Evolutionary conservation across 2,113 vertebrate genomes (phyloP), one percentile per base, ranked within the genome.

Genomic region (Ranitomeya variabilis): DNA sequence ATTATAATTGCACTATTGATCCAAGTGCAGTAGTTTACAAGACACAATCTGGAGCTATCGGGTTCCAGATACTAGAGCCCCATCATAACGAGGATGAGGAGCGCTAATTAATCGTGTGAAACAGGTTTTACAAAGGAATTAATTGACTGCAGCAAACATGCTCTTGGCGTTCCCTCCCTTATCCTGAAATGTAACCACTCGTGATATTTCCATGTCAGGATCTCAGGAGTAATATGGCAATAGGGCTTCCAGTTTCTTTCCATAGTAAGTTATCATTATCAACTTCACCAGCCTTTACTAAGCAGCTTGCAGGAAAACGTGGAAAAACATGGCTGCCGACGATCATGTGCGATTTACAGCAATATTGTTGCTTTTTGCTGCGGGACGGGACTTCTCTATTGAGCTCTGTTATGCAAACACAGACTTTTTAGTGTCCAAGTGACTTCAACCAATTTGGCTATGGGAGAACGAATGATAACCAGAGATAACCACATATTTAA

Each of bases 51-150:
- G 82, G 82, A 71, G 64, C 15, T 9, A 67, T 69, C 13, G 64
- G 82, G 64, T 54, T 84, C 82, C 82, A 71, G 82, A 84, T 69
- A 69, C 3, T 67, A 55, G 64, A 23, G 82, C 45, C 82, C 66
- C 62, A 62, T 62, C 57, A n/a, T 69, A 55, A 54, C 12, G 12
- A 84, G 82, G 54, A 71, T 54, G 82, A 69, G 66, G 45, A 45
- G 21, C 37, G 37, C 82, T 84, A 69, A 84, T 84, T 54, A 84
- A 84, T 26, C 26, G 51, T 67, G 64, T 71, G 66, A 84, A 84
- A 67, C 82, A 84, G 45, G 82, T 84, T 84, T 84, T 69, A 69
- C 79, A 81, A 81, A 81, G n/a, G 51, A 84, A 84, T 55, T 84
- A 84, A 84, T 84, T 84, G 82, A 54, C 64, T 71, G 55, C 82